Conservation (phyloP, 2,797 vertebrate species). For the Borostomias antarcticus region DNA sequence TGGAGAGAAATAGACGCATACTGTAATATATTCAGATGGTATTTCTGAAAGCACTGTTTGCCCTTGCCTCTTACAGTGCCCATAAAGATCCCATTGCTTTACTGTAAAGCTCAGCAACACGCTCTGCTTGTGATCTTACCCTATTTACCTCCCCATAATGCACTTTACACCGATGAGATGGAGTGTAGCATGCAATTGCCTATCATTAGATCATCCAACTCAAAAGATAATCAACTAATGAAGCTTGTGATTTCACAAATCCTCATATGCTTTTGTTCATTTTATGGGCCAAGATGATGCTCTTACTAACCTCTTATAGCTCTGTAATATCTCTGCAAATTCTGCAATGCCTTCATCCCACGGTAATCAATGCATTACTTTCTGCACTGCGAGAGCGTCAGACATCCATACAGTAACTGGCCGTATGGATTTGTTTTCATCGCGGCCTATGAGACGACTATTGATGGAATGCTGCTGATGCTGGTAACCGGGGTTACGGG, state of each 20-base stretch:
- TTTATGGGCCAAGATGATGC: no score
- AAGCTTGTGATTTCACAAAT: not conserved
- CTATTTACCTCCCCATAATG: not conserved
- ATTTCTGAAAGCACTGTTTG: not conserved
- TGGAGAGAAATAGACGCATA: slow-evolving; percentile 9
- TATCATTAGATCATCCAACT: slow-evolving; percentile 15
- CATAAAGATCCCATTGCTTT: no score
- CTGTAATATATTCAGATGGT: not conserved
- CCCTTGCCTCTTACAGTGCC: not conserved
- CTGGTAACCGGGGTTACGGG: slow-evolving; percentile 66
- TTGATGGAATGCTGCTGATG: slow-evolving; percentile 42
- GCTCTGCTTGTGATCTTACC: slow-evolving; percentile 13
- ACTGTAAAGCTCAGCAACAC: no score
- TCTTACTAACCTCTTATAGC: not conserved
- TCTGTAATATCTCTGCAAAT: slow-evolving; percentile 30
- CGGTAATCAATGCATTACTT: slow-evolving; percentile 34
- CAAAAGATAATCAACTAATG: slow-evolving; percentile 6
- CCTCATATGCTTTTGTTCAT: not conserved
- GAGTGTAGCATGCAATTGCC: not conserved
- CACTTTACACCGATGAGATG: not conserved
- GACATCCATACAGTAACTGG: slow-evolving; percentile 43
- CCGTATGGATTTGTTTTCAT: slow-evolving; percentile 30
- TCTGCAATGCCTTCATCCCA: slow-evolving; percentile 34
- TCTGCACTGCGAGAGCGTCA: slow-evolving; percentile 25
- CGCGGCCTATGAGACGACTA: slow-evolving; percentile 20